phyloP scores from a whole-genome alignment of 2,113 vertebrate genomes.

The Chaenogobius annularis region DNA sequence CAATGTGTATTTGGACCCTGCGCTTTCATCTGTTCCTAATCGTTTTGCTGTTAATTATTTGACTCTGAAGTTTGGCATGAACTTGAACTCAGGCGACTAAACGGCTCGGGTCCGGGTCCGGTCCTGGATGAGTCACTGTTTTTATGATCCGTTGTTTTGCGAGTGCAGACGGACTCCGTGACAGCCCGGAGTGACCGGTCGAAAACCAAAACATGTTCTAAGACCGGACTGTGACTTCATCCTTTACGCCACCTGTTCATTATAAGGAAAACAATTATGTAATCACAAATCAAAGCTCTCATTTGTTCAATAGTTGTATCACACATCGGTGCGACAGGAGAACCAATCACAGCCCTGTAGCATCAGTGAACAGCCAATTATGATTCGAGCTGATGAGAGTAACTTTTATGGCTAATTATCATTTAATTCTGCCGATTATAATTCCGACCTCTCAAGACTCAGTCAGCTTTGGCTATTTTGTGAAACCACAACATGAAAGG shows the following conservation, averaged over 20 bases:
- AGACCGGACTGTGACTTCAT: background rate
- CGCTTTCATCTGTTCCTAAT: too few relatives aligned
- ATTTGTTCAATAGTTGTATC: too few relatives aligned
- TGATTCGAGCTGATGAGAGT: too few relatives aligned
- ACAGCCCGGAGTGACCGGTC: background rate
- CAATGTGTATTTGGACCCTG: too few relatives aligned
- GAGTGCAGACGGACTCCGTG: background rate
- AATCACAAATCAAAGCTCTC: background rate
- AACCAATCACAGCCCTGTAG: too few relatives aligned
- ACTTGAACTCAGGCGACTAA: background rate
- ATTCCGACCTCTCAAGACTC: background rate
- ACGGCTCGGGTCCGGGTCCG: background rate
- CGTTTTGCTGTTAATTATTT: too few relatives aligned
- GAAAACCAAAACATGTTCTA: background rate
- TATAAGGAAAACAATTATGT: background rate
- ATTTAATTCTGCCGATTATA: too few relatives aligned
- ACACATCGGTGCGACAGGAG: too few relatives aligned
- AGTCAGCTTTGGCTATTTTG: conserved; percentile 21
- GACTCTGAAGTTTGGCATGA: too few relatives aligned
- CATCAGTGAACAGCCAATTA: too few relatives aligned
- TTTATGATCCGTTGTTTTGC: background rate
- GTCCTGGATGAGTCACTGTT: conserved; percentile 1
- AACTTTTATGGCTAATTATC: too few relatives aligned
- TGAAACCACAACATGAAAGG: conserved; percentile 22
- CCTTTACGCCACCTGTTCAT: background rate